phyloP scores from a whole-genome alignment of 1,140 invertebrate genomes.

The Oedothorax gibbosus region DNA sequence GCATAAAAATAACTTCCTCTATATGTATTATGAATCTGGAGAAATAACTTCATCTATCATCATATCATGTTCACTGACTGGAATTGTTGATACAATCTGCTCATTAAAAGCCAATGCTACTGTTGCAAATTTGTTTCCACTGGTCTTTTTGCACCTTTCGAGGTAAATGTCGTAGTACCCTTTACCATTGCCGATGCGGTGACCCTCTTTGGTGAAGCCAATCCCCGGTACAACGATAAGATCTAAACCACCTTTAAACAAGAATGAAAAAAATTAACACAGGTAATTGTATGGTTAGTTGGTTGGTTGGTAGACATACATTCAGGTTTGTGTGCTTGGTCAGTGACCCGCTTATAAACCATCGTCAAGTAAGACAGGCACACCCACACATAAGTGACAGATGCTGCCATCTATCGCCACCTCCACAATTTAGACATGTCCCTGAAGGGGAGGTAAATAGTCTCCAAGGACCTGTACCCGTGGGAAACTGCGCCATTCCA shows the following conservation, averaged over 20 bases:
- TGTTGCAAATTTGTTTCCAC: conserved; percentile 70
- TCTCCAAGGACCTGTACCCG: too few relatives aligned
- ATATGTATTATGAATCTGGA: conserved; percentile 23
- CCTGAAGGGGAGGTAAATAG: too few relatives aligned
- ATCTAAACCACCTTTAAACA: conserved; percentile 79
- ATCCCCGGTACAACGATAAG: conserved; percentile 90
- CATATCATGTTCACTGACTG: conserved; percentile 78
- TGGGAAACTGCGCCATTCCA: too few relatives aligned
- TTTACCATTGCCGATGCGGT: conserved; percentile 86
- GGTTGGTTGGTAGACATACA: too few relatives aligned
- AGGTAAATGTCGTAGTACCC: conserved; percentile 85
- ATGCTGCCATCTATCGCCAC: too few relatives aligned
- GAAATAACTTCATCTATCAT: conserved; percentile 76
- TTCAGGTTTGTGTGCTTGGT: too few relatives aligned
- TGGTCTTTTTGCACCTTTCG: conserved; percentile 65
- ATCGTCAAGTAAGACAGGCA: too few relatives aligned
- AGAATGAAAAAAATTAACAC: not conserved
- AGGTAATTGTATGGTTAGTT: too few relatives aligned
- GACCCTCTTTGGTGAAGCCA: conserved; percentile 81
- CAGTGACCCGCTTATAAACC: too few relatives aligned
- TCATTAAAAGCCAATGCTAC: conserved; percentile 85
- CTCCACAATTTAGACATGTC: too few relatives aligned
- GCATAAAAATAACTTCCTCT: too few relatives aligned
- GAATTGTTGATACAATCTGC: conserved; percentile 83
- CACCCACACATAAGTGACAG: too few relatives aligned